phyloP scores from a whole-genome alignment of 1,140 invertebrate species.

The Drosophila subpulchrella region DNA sequence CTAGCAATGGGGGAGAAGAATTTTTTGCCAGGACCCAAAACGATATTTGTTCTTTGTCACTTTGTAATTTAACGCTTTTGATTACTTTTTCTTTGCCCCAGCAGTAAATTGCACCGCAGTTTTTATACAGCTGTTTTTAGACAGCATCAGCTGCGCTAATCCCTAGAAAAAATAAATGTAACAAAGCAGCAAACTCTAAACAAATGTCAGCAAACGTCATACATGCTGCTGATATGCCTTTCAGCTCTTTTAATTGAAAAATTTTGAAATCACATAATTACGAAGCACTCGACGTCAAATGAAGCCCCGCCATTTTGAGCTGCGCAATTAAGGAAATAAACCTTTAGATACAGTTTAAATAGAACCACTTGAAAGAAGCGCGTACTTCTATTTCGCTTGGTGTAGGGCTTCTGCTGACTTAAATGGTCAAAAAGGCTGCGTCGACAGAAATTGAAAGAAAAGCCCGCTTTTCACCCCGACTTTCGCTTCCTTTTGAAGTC shows the following conservation, averaged over 20 bases:
- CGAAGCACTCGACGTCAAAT: conserved; percentile 32
- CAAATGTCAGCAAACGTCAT: conserved; percentile 5
- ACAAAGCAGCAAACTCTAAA: conserved; percentile 18
- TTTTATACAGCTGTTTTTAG: neutral
- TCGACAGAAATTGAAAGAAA: conserved; percentile 48
- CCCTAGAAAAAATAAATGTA: conserved; percentile 4
- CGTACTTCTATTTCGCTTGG: conserved; percentile 42
- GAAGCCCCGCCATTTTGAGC: conserved; percentile 17
- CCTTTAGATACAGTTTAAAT: conserved; percentile 13
- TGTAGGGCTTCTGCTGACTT: neutral
- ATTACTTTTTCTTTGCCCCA: conserved; percentile 8
- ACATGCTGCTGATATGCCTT: conserved; percentile 7
- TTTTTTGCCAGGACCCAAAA: neutral
- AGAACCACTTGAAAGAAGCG: conserved; percentile 15
- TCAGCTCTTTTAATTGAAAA: conserved; percentile 66
- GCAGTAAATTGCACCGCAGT: neutral
- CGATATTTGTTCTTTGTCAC: conserved; percentile 7
- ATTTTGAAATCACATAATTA: conserved; percentile 77
- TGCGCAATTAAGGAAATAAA: conserved; percentile 64
- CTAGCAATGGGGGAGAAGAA: neutral
- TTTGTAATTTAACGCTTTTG: conserved; percentile 14
- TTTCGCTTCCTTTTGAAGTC: conserved; percentile 27
- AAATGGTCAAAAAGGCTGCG: conserved; percentile 68
- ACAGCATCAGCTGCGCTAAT: conserved; percentile 32
- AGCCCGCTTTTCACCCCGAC: neutral